These are phyloP conservation scores for Thomomys bottae DNA, from an alignment of 2,113 vertebrate genomes.

Conservation along the genomic window DNA sequence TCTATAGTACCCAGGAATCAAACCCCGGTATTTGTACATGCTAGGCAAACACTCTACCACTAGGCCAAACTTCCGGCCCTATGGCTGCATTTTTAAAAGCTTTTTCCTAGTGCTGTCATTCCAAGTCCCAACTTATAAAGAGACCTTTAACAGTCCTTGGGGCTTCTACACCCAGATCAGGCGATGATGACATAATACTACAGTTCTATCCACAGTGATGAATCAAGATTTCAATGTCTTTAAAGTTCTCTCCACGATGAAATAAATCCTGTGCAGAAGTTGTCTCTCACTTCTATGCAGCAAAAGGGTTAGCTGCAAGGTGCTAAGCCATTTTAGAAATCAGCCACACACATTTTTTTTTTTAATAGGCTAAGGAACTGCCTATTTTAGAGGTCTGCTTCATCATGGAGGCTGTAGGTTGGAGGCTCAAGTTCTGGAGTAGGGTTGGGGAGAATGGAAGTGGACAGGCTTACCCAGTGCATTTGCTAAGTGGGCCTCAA, in stretches of 20 bases:
- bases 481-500: constrained; percentile 18
- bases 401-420: constrained; percentile 13
- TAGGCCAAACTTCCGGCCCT: no score
- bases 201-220: constrained; percentile 24
- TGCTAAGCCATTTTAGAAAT: constrained; percentile 32
- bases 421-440: constrained; percentile 30
- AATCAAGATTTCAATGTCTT: constrained; percentile 49
- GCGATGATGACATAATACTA: constrained; percentile 24
- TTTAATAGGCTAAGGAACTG: constrained; percentile 1
- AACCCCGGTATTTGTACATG: no score
- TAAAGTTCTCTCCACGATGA: constrained; percentile 28
- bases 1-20: no score
- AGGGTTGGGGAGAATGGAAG: background rate
- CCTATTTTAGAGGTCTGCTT: background rate
- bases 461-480: background rate
- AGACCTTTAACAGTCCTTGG: constrained; percentile 22
- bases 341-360: constrained; percentile 11
- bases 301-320: constrained; percentile 18
- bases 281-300: background rate
- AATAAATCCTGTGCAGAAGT: constrained; percentile 15
- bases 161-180: background rate
- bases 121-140: constrained; percentile 28
- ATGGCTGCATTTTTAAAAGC: background rate
- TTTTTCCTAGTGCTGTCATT: background rate
- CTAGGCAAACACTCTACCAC: no score